phyloP scores from a whole-genome alignment of 2,888 invertebrate species.

The Drosophila kokeensis region DNA sequence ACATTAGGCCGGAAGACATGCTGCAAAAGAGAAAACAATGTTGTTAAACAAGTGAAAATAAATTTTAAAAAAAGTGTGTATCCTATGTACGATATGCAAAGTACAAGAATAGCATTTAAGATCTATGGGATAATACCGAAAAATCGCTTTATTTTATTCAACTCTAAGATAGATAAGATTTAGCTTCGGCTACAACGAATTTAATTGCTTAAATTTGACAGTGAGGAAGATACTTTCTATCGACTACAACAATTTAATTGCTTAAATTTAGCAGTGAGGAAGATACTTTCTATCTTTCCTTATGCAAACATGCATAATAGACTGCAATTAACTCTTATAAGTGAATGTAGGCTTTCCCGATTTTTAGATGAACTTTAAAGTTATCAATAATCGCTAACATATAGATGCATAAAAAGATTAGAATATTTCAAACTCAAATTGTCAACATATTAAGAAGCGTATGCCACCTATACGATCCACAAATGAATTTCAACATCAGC shows the following conservation, averaged over 20 bases:
- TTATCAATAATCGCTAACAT: background rate
- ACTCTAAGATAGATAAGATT: background rate
- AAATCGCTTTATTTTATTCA: background rate
- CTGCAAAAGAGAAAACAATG: slow-evolving; percentile 58
- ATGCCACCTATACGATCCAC: background rate
- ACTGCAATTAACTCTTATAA: background rate
- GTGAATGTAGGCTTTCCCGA: background rate
- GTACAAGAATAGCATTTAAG: background rate
- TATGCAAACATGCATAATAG: background rate
- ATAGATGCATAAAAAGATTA: background rate
- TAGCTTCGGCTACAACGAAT: background rate
- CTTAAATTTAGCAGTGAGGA: background rate
- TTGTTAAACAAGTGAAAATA: background rate
- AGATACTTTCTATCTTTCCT: background rate
- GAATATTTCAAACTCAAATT: background rate
- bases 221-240: background rate
- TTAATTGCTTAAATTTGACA: background rate
- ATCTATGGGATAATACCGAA: background rate
- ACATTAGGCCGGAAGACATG: slow-evolving; percentile 85
- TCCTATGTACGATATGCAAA: background rate
- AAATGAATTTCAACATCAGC: slow-evolving; percentile 1
- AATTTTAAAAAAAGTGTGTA: background rate
- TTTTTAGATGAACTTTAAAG: background rate
- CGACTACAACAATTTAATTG: background rate
- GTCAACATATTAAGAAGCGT: background rate